Evolutionary conservation across 2,113 vertebrate genomes (phyloP).

Genomic region (Eulacestoma nigropectus): DNA sequence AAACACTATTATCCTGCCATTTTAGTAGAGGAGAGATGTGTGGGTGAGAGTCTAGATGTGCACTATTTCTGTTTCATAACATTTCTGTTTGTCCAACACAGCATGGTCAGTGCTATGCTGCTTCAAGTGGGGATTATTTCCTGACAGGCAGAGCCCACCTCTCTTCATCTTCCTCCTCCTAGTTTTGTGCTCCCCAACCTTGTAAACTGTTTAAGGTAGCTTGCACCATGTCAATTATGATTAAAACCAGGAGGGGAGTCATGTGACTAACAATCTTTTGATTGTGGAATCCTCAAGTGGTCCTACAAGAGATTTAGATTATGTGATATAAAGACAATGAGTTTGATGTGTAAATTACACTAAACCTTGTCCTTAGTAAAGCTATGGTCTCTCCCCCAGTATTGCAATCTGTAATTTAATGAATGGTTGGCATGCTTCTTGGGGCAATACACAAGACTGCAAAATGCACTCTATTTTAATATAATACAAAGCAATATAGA

Average conservation of each 20-base stretch:
- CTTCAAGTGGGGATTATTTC: not conserved
- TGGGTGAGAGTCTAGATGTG: not conserved
- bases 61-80: not conserved
- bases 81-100: not conserved
- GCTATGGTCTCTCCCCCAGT: not conserved
- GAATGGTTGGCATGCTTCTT: not conserved
- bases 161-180: not conserved
- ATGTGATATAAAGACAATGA: not conserved
- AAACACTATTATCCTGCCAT: not conserved
- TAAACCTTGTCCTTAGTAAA: conserved; percentile 29
- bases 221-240: not conserved
- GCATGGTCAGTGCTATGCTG: not conserved
- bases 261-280: conserved; percentile 23
- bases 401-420: not conserved
- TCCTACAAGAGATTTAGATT: conserved; percentile 14
- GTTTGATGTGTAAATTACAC: conserved; percentile 1
- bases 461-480: not conserved
- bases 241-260: not conserved
- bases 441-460: not conserved
- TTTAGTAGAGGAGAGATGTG: not conserved
- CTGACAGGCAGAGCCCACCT: not conserved
- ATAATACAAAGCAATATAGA: not conserved
- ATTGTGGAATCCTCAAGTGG: conserved; percentile 7
- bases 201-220: not conserved
- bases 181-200: not conserved